Conservation (phyloP, 2,888 invertebrate species). For the Erebia epiphron region DNA sequence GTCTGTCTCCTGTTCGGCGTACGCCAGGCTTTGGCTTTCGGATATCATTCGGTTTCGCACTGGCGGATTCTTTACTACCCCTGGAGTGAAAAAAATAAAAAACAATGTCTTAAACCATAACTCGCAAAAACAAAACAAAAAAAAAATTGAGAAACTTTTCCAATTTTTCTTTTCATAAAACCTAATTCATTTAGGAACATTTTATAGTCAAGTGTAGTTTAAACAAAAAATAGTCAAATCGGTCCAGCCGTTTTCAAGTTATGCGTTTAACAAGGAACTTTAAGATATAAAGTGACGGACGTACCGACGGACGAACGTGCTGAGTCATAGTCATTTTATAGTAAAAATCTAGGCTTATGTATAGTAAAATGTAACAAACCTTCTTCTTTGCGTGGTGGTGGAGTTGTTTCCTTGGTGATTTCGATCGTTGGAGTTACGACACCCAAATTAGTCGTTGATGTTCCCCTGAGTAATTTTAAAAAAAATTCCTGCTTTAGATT, state of each 20-base stretch:
- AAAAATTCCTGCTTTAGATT: neutral
- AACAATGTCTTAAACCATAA: too few relatives aligned
- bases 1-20: slow-evolving; percentile 92
- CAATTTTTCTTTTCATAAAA: too few relatives aligned
- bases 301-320: too few relatives aligned
- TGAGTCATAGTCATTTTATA: too few relatives aligned
- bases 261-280: too few relatives aligned
- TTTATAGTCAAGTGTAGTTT: too few relatives aligned
- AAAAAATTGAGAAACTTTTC: too few relatives aligned
- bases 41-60: slow-evolving; percentile 80
- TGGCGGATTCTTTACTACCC: slow-evolving; percentile 46
- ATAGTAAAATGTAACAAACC: slow-evolving; percentile 45
- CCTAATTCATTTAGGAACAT: too few relatives aligned
- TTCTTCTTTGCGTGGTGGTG: slow-evolving; percentile 68
- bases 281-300: too few relatives aligned
- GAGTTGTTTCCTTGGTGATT: slow-evolving; percentile 64
- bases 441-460: slow-evolving; percentile 69
- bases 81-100: slow-evolving; percentile 5
- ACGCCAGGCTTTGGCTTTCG: slow-evolving; percentile 74
- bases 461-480: slow-evolving; percentile 59
- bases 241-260: too few relatives aligned
- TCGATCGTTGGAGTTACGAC: slow-evolving; percentile 60
- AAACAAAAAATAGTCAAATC: too few relatives aligned
- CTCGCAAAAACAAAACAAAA: too few relatives aligned
- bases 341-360: neutral